Evolutionary conservation across 2,888 invertebrate genomes (phyloP), one percentile per base, ranked within the genome.

Genomic region (Hipparchia sbordonii): DNA sequence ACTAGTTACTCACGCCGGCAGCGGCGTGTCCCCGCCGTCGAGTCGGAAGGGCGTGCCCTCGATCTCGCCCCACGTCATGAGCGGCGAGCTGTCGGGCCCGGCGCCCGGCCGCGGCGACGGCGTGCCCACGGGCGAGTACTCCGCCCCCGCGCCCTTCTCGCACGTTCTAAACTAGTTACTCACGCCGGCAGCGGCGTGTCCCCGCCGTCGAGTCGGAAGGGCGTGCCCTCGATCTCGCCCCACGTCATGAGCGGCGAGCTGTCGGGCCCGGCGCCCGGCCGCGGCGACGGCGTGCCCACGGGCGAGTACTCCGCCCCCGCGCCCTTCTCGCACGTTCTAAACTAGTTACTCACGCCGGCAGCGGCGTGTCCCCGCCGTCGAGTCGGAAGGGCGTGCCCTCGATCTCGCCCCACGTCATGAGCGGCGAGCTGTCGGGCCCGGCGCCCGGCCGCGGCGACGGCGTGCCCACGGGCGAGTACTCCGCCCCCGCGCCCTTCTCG

Each of bases 31-130:
- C 6, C 97, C 96, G 0, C 97, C 98, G 85, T 99, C 99, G 51
- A 99, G 94, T 52, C 98, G 94, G 85, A 99, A 99, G 1, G 99
- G 99, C 0, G 99, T 99, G 33, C 99, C 98, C 86, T 99, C 99
- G 72, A 99, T 98, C 92, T 98, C 97, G 79, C 99, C 99, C 99
- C 99, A 99, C 0, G 99, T 99, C 99, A 99, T 99, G 75, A 99
- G 93, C 2, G 99, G 99, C 46, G 98, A 98, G 76, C 97, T 97
- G 76, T 96, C 96, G 2, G 94, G 92, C 0, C 87, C 92, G 69
- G 95, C 95, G n/a, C 97, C 97, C 0, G 99, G 99, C 59, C 96
- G 95, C 0, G 99, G 99, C 0, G 98, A 98, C 0, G 99, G 99
- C 0, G 98, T 97, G 70, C 95, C 95, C 45, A 99, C 95, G 80